Evolutionary conservation across 37 sponge, comb jelly and placozoan genomes (phyloP), one percentile per base, ranked within the genome.

Genomic region (Beroe forskalii): DNA sequence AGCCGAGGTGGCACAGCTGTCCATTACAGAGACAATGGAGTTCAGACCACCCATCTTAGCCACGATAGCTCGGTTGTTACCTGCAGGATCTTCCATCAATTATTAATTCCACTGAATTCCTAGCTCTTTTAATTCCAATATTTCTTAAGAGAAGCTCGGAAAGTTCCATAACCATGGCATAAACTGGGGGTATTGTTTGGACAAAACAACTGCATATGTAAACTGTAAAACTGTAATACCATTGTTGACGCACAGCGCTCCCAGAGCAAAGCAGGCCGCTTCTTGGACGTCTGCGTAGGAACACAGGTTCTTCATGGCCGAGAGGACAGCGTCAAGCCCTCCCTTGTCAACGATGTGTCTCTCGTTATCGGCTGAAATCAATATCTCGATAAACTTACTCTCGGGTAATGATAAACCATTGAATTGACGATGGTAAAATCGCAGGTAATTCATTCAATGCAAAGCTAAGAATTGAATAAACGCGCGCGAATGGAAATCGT

Each of bases 201-300:
- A n/a, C n/a, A n/a, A n/a, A n/a, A n/a, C n/a, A n/a, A n/a, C n/a
- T n/a, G n/a, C n/a, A n/a, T n/a, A n/a, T n/a, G n/a, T n/a, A n/a
- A n/a, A n/a, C n/a, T n/a, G 55, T 48, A 12, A 48, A 48, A 12
- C 12, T 17, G 55, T 48, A 6, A 12, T 44, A 80, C 86, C 86
- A 25, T 80, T 80, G 22, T 80, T 80, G n/a, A 80, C 86, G 35
- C 86, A 80, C 86, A 80, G 40, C 14, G 86, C 86, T 43, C 86
- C 86, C 86, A 80, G 55, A 17, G 86, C 86, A 42, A 80, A 80
- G 42, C 86, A 80, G 1, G 86, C 86, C 42, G 86, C 86, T 25
- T 80, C 86, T 25, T 80, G 86, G 1, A 80, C 86, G 35, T 80
- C 86, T 23, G 86, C 37, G 42, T 42, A 80, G 2, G 86, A 28